Base-by-base conservation (phyloP, 2,888 invertebrate genomes). In the Hydroisotoma schaefferi region DNA sequence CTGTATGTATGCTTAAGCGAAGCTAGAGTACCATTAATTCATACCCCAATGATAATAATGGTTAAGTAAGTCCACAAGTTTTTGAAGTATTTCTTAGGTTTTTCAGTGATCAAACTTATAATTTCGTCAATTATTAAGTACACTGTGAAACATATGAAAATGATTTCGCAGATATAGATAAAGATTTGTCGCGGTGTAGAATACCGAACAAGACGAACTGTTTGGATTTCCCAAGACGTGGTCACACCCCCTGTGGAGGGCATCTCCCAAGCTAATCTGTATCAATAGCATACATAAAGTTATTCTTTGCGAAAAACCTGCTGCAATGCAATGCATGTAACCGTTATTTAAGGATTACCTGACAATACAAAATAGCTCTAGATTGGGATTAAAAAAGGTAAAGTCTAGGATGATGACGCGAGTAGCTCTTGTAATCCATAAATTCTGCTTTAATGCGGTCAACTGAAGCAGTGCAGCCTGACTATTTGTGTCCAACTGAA, bases 381-480 rank as follows among this genome's bases (percentile, higher is more conserved):
- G 79, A 75, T 89, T 88, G 0, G 82, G 83, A 75, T 89, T 88
- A 76, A 85, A 88, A 27, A 87, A 78, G 8, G 83, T 82, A 73
- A 88, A 87, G 75, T 88, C 88, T 0, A 88, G 73, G 63, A 88
- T 81, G 20, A 88, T 76, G 0, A 82, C 82, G 67, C 89, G 77
- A 0, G 87, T 87, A 0, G 84, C 85, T 40, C 85, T 77, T 55
- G 81, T 81, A 46, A 89, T 80, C 88, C 88, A 89, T 10, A 81
- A 75, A 51, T 80, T 77, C 0, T 79, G 68, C 72, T 81, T 81
- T n/a, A 87, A 76, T 2, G 78, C 70, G 3, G 74, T 59, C 2
- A 87, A 75, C 33, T 33, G 33, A 10, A 15, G 8, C 33, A 10
- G 8, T 8, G 33, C 15, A 15, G 8, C 33, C 15, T 10, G 15